These are phyloP conservation scores for Drosophila mimetica DNA, from an alignment of 2,888 invertebrate genomes.

Conservation along the genomic window DNA sequence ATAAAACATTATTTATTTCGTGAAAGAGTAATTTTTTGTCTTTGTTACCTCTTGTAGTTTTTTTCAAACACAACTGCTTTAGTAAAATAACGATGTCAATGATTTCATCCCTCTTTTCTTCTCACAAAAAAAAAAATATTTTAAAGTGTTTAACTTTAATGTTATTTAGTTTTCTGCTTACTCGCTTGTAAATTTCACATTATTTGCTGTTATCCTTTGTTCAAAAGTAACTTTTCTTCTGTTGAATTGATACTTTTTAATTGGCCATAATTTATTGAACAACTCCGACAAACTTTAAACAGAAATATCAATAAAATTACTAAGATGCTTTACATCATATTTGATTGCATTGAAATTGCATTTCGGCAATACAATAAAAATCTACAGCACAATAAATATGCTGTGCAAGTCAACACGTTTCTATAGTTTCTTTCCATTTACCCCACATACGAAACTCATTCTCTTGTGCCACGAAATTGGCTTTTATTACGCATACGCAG, in stretches of 20 bases:
- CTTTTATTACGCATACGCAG: constrained; percentile 53
- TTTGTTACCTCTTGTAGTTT: not conserved
- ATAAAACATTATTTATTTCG: too few species aligned
- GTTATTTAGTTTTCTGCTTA: not conserved
- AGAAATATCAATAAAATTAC: not conserved
- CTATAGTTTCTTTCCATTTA: constrained; percentile 1
- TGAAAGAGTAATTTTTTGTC: not conserved
- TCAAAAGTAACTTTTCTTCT: not conserved
- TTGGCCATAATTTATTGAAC: not conserved
- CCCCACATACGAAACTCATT: not conserved
- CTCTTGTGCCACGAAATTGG: constrained; percentile 20
- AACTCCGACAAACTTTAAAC: not conserved
- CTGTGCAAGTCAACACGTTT: constrained; percentile 16
- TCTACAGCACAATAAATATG: constrained; percentile 2
- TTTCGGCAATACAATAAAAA: constrained; percentile 1
- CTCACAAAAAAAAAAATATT: constrained; percentile 6
- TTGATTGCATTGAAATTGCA: constrained; percentile 11
- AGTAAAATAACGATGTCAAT: constrained; percentile 51
- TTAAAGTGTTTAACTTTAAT: not conserved
- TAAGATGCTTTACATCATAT: not conserved
- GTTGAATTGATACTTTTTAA: constrained; percentile 25
- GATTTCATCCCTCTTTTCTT: constrained; percentile 52
- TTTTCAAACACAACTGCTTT: constrained; percentile 22
- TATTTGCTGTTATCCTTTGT: not conserved
- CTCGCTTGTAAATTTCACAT: not conserved